A percentile compares a stretch with the other conserved stretches of the same genome.
Conservation (phyloP, 2,888 invertebrate genomes). For the Eretmocerus hayati region DNA sequence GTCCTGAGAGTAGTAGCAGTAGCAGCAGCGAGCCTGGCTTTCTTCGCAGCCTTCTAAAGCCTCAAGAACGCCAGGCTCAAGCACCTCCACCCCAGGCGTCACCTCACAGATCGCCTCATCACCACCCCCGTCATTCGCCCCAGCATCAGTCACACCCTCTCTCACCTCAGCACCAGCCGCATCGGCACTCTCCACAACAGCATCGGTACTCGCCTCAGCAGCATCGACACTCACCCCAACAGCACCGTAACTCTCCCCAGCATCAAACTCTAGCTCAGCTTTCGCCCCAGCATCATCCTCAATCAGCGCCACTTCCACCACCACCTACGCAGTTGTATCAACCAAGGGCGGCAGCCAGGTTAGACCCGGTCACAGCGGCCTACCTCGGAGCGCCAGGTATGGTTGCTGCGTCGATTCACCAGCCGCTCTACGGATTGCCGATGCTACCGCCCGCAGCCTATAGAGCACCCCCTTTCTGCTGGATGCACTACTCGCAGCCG, state of each 20-base stretch:
- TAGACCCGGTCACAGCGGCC: conserved; percentile 40
- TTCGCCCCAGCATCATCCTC: conserved; percentile 2
- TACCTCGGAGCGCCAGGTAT: conserved; percentile 29
- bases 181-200: conserved; percentile 7
- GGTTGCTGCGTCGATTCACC: conserved; percentile 33
- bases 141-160: conserved; percentile 11
- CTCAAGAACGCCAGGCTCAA: conserved; percentile 39
- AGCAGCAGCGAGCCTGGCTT: conserved; percentile 37
- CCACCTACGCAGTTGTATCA: conserved; percentile 8
- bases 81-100: too few relatives aligned
- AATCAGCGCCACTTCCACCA: neutral
- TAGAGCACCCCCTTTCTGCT: conserved; percentile 45
- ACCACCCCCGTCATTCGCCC: conserved; percentile 3
- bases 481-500: conserved; percentile 51
- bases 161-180: conserved; percentile 2
- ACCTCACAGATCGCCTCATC: conserved; percentile 1
- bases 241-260: conserved; percentile 1
- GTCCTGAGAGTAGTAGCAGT: too few relatives aligned
- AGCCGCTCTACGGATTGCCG: conserved; percentile 43
- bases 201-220: conserved; percentile 3
- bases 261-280: neutral
- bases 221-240: conserved; percentile 1
- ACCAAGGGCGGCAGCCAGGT: conserved; percentile 28
- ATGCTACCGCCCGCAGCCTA: conserved; percentile 47
- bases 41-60: conserved; percentile 41